Evolutionary conservation across 2,797 vertebrate genomes (phyloP).

Genomic region (Pseudomugil tenellus): DNA sequence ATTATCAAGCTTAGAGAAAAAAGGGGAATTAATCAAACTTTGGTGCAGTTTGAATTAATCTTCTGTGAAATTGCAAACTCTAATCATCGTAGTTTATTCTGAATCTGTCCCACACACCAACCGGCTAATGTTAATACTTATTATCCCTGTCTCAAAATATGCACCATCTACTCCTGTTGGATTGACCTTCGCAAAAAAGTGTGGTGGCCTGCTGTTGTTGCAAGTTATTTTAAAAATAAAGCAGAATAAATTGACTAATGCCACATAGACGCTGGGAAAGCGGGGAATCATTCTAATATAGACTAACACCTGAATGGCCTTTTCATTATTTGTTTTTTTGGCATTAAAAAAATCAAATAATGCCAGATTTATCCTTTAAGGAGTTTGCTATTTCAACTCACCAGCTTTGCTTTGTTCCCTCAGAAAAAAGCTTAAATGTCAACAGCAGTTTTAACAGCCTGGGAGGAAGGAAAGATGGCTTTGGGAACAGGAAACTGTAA

Average conservation of each 20-base stretch:
- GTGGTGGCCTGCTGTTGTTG: constrained; percentile 8
- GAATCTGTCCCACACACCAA: constrained; percentile 1
- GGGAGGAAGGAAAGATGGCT: constrained; percentile 56
- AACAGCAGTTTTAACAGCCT: constrained; percentile 18
- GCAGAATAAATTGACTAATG: background rate
- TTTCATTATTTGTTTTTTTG: constrained; percentile 9
- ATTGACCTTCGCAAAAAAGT: constrained; percentile 10
- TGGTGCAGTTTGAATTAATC: background rate
- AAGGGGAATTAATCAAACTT: background rate
- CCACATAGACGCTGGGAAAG: background rate
- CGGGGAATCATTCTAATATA: background rate
- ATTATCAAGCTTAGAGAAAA: background rate
- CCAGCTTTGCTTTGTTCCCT: constrained; percentile 21
- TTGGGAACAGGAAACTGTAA: constrained; percentile 69
- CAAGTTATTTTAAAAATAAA: constrained; percentile 4
- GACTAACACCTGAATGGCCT: background rate
- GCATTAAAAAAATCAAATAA: constrained; percentile 18
- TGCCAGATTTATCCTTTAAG: constrained; percentile 14
- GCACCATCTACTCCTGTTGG: background rate
- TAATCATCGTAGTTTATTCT: constrained; percentile 20
- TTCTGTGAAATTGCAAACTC: background rate
- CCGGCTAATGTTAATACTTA: constrained; percentile 23
- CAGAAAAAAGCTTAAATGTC: constrained; percentile 17
- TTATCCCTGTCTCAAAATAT: constrained; percentile 7
- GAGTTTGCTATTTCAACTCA: constrained; percentile 8